Base-by-base conservation (phyloP, 2,797 vertebrate species). In the Poecile montanus region DNA sequence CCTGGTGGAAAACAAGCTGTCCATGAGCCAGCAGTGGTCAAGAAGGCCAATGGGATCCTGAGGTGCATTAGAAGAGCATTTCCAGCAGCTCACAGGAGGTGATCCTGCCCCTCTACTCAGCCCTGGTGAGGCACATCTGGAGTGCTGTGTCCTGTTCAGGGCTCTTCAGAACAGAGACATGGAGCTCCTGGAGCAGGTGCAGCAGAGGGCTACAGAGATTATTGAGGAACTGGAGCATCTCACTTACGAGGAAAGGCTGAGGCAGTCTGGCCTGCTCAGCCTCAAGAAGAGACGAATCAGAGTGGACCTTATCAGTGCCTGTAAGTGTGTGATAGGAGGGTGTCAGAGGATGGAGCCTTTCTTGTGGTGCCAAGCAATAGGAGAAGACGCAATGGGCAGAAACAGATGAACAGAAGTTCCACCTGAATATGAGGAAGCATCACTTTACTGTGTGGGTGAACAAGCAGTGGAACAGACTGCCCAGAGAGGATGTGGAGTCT, bases 381-480 rank as follows among this genome's bases (percentile, higher is more conserved):
- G 50, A 58, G 17, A 63, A 51, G 51, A 45, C 16, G n/a, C 29
- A 66, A 3, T 5, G 15, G 29, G 38, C 53, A 72, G 30, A 66
- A 58, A 53, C 3, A 1, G n/a, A 53, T 27, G 18, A 17, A 42
- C 21, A 32, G 25, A 23, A 60, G 11, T 66, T 66, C 15, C 40
- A 60, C 29, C 26, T n/a, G 7, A 63, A 45, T 2, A 25, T 2
- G 3, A 51, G 20, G 11, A 45, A 30, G 50, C 63, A 45, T 4
- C 5, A 16, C 34, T 68, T 65, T 20, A 27, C 21, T 34, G 16
- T 53, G 15, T 0, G 0, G 51, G 6, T n/a, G 17, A 51, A 3
- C 0, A 0, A 30, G 50, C n/a, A 21, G 29, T 63, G 36, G 63
- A 44, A 44, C 13, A 57, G 65, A 13, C 7, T 72, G 18, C 18